phyloP scores from a whole-genome alignment of 2,888 invertebrate species.

The Lucinisca nassula region DNA sequence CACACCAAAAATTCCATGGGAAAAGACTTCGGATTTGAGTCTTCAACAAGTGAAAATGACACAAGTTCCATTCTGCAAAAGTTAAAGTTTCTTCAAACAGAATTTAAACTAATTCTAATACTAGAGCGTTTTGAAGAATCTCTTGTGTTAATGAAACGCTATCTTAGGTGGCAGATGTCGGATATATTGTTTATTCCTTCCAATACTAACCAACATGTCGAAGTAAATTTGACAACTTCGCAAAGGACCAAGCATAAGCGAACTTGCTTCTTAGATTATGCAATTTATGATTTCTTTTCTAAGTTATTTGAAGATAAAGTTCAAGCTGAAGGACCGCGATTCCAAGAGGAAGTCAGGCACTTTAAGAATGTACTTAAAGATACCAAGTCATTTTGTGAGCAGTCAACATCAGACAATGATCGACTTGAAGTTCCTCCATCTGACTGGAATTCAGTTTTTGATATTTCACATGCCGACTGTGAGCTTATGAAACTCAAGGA shows the following conservation, averaged over 20 bases:
- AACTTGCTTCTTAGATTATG: slow-evolving; percentile 38
- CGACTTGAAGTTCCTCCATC: neutral
- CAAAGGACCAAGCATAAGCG: slow-evolving; percentile 15
- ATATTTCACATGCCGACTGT: slow-evolving; percentile 9
- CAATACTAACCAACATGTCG: slow-evolving; percentile 33
- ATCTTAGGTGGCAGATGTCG: slow-evolving; percentile 53
- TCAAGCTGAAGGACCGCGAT: neutral
- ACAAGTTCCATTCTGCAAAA: slow-evolving; percentile 29
- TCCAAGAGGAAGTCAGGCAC: neutral
- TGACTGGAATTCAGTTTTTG: slow-evolving; percentile 21
- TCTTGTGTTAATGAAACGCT: slow-evolving; percentile 45
- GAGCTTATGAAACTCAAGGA: slow-evolving; percentile 4
- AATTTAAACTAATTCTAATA: slow-evolving; percentile 51
- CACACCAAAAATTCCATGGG: slow-evolving; percentile 58
- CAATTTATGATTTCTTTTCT: slow-evolving; percentile 45
- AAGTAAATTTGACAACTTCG: neutral
- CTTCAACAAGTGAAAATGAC: neutral
- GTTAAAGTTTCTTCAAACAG: slow-evolving; percentile 26
- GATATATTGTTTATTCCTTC: slow-evolving; percentile 56
- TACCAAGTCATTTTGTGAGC: slow-evolving; percentile 33
- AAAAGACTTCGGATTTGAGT: slow-evolving; percentile 55
- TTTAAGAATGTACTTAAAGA: slow-evolving; percentile 21
- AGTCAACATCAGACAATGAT: neutral
- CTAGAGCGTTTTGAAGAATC: slow-evolving; percentile 64
- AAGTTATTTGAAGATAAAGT: slow-evolving; percentile 32